These are phyloP conservation scores for Oopsacas minuta DNA, from an alignment of 37 sponge, comb jelly and placozoan species.

Conservation along the genomic window DNA sequence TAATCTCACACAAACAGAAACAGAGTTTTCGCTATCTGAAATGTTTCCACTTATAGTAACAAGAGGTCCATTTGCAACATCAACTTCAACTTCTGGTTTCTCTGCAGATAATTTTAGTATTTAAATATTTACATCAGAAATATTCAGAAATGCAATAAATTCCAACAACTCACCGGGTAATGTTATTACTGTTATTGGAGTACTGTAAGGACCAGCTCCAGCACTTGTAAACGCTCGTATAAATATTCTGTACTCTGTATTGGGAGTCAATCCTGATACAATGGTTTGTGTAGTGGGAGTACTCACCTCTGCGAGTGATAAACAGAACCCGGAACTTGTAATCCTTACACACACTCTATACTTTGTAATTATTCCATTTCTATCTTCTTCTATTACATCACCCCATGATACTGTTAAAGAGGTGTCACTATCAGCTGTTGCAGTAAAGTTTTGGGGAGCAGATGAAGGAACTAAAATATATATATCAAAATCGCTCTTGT, in stretches of 20 bases:
- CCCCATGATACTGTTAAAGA: background rate
- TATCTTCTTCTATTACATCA: background rate
- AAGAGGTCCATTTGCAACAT: background rate
- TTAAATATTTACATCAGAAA: no score
- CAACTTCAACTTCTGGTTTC: background rate
- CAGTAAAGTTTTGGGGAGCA: background rate
- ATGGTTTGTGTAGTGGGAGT: background rate
- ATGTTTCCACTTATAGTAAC: background rate
- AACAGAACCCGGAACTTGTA: background rate
- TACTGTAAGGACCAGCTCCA: background rate
- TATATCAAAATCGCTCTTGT: background rate
- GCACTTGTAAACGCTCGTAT: background rate
- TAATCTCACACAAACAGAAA: background rate
- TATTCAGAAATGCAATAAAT: no score
- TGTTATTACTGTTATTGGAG: background rate
- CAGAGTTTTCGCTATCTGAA: background rate
- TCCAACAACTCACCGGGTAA: background rate
- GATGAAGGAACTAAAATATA: background rate
- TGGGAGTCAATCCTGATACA: background rate
- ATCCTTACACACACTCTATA: background rate
- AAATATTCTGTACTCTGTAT: background rate
- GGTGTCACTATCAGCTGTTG: background rate
- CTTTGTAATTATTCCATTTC: background rate
- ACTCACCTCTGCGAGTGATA: background rate
- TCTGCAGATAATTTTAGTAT: no score